These are phyloP conservation scores for Drosophila miranda DNA, from an alignment of 1,140 invertebrate genomes.

Conservation along the genomic window DNA sequence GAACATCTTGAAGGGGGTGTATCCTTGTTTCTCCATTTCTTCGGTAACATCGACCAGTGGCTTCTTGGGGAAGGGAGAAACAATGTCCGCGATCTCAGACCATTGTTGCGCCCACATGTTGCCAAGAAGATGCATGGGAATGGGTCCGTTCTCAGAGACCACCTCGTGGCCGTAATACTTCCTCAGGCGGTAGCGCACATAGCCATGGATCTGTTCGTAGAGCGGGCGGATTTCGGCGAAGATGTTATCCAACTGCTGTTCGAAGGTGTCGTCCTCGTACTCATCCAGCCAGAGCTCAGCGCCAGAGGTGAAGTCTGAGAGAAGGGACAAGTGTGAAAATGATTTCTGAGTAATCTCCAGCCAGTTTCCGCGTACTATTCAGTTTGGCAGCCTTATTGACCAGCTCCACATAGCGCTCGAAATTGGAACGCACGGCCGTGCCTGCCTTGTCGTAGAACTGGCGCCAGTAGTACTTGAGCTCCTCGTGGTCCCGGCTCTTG, in stretches of 20 bases:
- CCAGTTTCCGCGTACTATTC: constrained; percentile 83
- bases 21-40: constrained; percentile 88
- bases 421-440: constrained; percentile 87
- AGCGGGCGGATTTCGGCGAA: constrained; percentile 85
- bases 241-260: constrained; percentile 84
- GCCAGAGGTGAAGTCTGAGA: constrained; percentile 84
- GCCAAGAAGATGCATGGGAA: constrained; percentile 95
- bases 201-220: constrained; percentile 88
- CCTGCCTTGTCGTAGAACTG: constrained; percentile 90
- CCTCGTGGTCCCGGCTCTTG: constrained; percentile 87
- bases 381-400: constrained; percentile 91
- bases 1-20: constrained; percentile 90
- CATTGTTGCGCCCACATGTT: constrained; percentile 98
- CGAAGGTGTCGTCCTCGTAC: constrained; percentile 86
- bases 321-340: too few species aligned
- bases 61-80: constrained; percentile 89
- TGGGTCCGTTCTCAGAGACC: constrained; percentile 88
- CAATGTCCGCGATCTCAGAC: constrained; percentile 88
- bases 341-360: background rate
- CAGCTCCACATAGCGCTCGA: constrained; percentile 88
- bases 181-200: constrained; percentile 89
- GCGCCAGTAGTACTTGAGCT: constrained; percentile 89
- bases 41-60: constrained; percentile 88
- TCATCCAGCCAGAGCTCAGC: constrained; percentile 85
- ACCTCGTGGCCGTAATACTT: constrained; percentile 88